Percentiles rank a stretch among this genome's conserved stretches.
Evolutionary conservation across 2,888 invertebrate species (phyloP).

Genomic region (Sphaerophoria taeniata): DNA sequence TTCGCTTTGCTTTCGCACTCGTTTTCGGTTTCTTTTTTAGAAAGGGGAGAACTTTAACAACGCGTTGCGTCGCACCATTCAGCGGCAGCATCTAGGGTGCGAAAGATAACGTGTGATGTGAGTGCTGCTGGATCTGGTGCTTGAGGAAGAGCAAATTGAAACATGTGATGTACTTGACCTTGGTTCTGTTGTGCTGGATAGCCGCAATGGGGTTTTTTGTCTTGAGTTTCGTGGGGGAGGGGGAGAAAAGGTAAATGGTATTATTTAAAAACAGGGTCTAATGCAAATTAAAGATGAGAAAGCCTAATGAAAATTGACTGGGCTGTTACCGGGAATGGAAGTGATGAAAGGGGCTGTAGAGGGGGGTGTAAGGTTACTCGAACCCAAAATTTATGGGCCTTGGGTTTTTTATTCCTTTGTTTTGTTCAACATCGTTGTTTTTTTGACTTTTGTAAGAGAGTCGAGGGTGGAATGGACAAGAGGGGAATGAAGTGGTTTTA

Average conservation of each 20-base stretch:
- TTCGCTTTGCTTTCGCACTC: slow-evolving; percentile 12
- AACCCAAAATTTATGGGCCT: slow-evolving; percentile 47
- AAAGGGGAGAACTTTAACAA: slow-evolving; percentile 60
- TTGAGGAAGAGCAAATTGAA: slow-evolving; percentile 70
- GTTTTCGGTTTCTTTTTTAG: too few species aligned
- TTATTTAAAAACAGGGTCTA: slow-evolving; percentile 24
- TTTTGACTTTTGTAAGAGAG: slow-evolving; percentile 25
- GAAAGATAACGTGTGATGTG: slow-evolving; percentile 69
- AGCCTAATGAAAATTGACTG: slow-evolving; percentile 70
- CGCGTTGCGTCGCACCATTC: too few species aligned
- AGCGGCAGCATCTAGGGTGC: slow-evolving; percentile 47
- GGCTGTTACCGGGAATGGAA: slow-evolving; percentile 11
- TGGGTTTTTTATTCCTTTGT: slow-evolving; percentile 3
- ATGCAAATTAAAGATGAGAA: slow-evolving; percentile 69
- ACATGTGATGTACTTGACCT: slow-evolving; percentile 73
- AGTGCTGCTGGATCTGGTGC: slow-evolving; percentile 58
- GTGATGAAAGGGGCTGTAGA: too few species aligned
- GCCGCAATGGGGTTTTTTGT: not conserved
- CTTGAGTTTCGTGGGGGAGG: slow-evolving; percentile 22
- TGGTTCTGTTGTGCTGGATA: slow-evolving; percentile 47
- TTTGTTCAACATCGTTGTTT: slow-evolving; percentile 1
- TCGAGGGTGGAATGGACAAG: not conserved
- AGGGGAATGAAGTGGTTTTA: too few species aligned
- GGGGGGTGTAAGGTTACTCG: slow-evolving; percentile 26
- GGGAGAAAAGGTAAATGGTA: not conserved